Evolutionary conservation across 2,113 vertebrate species (phyloP).

Genomic region (Entelurus aequoreus): DNA sequence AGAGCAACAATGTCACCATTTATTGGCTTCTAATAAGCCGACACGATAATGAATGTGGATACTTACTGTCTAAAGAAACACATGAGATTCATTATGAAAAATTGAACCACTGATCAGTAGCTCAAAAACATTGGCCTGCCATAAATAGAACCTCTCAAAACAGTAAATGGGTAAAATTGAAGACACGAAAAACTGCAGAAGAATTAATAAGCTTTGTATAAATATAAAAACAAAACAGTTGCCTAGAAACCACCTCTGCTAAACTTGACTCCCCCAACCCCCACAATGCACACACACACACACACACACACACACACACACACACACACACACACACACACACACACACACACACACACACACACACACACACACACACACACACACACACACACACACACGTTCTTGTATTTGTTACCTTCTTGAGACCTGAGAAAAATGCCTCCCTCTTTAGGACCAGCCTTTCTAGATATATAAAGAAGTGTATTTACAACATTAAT

Average conservation of each 20-base stretch:
- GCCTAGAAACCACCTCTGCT: constrained; percentile 68
- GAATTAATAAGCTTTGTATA: constrained; percentile 49
- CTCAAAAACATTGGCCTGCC: background rate
- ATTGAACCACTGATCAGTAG: background rate
- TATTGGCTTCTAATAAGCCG: background rate
- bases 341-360: constrained; percentile 2
- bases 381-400: no score
- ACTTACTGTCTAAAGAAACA: background rate
- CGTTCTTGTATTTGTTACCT: no score
- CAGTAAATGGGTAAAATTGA: background rate
- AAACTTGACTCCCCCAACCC: constrained; percentile 42
- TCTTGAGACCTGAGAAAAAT: no score
- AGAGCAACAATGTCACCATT: background rate
- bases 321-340: constrained; percentile 17
- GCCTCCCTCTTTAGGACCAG: no score
- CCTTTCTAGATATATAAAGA: no score
- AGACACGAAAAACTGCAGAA: constrained; percentile 28
- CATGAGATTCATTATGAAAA: background rate
- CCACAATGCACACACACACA: constrained; percentile 6
- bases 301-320: constrained; percentile 22
- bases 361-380: no score
- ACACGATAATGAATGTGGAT: background rate
- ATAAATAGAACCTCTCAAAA: background rate
- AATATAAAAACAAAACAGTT: constrained; percentile 47
- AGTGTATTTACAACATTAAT: no score